phyloP scores from a whole-genome alignment of 2,113 vertebrate species.

The Triplophysa siluroides region DNA sequence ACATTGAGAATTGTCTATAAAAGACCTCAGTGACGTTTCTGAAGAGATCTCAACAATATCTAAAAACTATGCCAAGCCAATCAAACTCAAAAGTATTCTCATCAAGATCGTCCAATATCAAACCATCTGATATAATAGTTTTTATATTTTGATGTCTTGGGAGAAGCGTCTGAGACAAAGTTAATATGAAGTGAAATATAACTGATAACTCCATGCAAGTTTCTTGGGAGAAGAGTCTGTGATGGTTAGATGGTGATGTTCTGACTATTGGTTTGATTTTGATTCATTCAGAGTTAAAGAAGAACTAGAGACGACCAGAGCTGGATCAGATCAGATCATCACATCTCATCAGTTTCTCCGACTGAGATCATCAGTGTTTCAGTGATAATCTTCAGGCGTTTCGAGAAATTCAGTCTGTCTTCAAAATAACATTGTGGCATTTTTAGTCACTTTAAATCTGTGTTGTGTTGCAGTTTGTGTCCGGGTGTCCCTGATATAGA shows the following conservation, averaged over 20 bases:
- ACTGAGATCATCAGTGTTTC: conserved; percentile 36
- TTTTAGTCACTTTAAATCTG: not conserved
- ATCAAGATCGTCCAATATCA: not conserved
- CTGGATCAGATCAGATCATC: not conserved
- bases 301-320: not conserved
- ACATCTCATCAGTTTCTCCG: not conserved
- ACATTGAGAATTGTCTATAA: not conserved
- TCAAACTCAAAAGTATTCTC: not conserved
- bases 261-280: too few relatives aligned
- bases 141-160: too few relatives aligned
- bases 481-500: not conserved
- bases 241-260: too few relatives aligned
- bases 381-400: conserved; percentile 49
- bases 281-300: not conserved
- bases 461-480: not conserved
- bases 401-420: conserved; percentile 50
- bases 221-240: too few relatives aligned
- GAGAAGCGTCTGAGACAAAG: too few relatives aligned
- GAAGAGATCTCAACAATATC: not conserved
- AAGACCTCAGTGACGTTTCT: too few relatives aligned
- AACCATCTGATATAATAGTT: too few relatives aligned
- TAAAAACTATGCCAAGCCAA: not conserved
- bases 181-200: too few relatives aligned
- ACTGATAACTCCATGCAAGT: too few relatives aligned
- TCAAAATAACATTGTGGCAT: not conserved